Percentiles rank a stretch among this genome's conserved stretches.
These are phyloP conservation scores for Mactromeris polynyma DNA, from an alignment of 2,888 invertebrate species.

Conservation along the genomic window DNA sequence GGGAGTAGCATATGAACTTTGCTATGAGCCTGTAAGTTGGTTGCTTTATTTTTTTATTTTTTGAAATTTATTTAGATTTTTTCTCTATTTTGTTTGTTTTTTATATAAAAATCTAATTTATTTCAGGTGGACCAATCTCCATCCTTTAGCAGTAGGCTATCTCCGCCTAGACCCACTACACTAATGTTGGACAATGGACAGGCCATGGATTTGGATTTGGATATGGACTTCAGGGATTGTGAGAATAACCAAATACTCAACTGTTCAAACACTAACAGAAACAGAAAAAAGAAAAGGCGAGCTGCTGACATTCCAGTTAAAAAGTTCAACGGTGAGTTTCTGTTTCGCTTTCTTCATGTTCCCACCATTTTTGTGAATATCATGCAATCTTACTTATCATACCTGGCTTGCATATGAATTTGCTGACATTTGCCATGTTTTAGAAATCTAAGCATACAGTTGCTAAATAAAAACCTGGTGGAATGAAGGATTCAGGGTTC, in stretches of 20 bases:
- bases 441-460: neutral
- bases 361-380: neutral
- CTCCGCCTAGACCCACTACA: conserved; percentile 78
- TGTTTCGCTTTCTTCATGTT: neutral
- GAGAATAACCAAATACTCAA: conserved; percentile 69
- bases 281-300: conserved; percentile 81
- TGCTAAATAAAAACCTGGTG: too few relatives aligned
- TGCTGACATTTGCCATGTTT: neutral
- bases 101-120: conserved; percentile 4
- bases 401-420: neutral
- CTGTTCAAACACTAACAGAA: conserved; percentile 62
- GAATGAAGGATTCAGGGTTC: too few relatives aligned
- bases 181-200: conserved; percentile 82
- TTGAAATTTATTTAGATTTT: neutral
- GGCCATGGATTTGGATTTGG: conserved; percentile 80
- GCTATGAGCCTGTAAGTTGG: conserved; percentile 20
- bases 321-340: conserved; percentile 82
- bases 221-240: conserved; percentile 70
- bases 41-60: neutral
- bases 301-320: conserved; percentile 83
- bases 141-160: conserved; percentile 69
- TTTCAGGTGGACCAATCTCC: conserved; percentile 80
- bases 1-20: conserved; percentile 31
- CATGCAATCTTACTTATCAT: neutral
- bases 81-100: neutral